A percentile compares a stretch with the other conserved stretches of the same genome.
Conservation (phyloP, 2,888 invertebrate species). For the Coleophora deauratella region DNA sequence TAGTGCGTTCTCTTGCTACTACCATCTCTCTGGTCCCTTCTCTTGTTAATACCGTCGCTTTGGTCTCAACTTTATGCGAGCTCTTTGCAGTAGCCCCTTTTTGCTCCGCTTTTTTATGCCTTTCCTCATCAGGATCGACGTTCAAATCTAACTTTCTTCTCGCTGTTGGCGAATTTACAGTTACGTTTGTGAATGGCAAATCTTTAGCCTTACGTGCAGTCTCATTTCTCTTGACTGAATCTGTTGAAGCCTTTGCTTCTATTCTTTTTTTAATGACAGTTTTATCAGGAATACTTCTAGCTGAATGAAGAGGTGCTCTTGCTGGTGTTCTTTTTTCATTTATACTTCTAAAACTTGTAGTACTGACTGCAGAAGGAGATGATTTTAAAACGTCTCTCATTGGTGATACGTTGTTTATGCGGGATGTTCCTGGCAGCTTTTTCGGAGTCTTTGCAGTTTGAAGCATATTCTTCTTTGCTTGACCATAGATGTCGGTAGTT, state of each 20-base stretch:
- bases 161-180: slow-evolving; percentile 47
- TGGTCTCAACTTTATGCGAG: slow-evolving; percentile 5
- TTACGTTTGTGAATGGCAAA: slow-evolving; percentile 36
- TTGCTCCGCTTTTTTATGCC: slow-evolving; percentile 4
- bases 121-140: slow-evolving; percentile 3
- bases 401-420: slow-evolving; percentile 31
- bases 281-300: background rate
- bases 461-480: slow-evolving; percentile 29
- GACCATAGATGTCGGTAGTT: slow-evolving; percentile 49
- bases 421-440: slow-evolving; percentile 26
- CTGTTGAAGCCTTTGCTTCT: slow-evolving; percentile 15
- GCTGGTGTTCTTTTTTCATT: slow-evolving; percentile 7
- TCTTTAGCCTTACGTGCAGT: slow-evolving; percentile 19
- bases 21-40: slow-evolving; percentile 9
- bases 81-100: slow-evolving; percentile 9
- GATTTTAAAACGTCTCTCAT: slow-evolving; percentile 49
- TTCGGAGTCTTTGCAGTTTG: slow-evolving; percentile 34
- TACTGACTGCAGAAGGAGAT: slow-evolving; percentile 38
- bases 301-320: background rate
- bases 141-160: slow-evolving; percentile 32
- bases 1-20: slow-evolving; percentile 37
- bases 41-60: slow-evolving; percentile 5
- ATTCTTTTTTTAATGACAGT: slow-evolving; percentile 13
- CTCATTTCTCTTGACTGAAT: slow-evolving; percentile 20
- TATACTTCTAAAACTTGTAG: slow-evolving; percentile 17